phyloP scores from a whole-genome alignment of 1,140 invertebrate genomes.

The Propsilocerus akamusi region DNA sequence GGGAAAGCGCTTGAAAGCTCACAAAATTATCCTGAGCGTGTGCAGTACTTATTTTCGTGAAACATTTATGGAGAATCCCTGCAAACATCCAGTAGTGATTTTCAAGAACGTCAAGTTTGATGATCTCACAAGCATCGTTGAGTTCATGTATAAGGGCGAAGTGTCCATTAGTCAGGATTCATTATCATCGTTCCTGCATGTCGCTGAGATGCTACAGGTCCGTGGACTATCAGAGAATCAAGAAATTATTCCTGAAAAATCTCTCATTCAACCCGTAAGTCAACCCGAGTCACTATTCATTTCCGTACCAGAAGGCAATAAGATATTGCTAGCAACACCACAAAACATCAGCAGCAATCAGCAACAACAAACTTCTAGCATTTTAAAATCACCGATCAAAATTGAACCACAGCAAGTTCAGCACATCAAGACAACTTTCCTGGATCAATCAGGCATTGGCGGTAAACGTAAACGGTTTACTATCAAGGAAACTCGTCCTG shows the following conservation, averaged over 20 bases:
- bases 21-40: slow-evolving; percentile 68
- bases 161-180: slow-evolving; percentile 81
- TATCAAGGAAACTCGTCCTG: neutral
- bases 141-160: slow-evolving; percentile 77
- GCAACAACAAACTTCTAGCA: neutral
- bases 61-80: slow-evolving; percentile 68
- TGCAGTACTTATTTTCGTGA: slow-evolving; percentile 69
- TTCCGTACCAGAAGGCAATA: neutral
- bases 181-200: slow-evolving; percentile 66
- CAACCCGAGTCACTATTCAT: slow-evolving; percentile 18
- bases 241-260: slow-evolving; percentile 22
- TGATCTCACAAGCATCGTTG: slow-evolving; percentile 59
- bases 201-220: slow-evolving; percentile 72
- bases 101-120: slow-evolving; percentile 67
- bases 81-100: slow-evolving; percentile 70
- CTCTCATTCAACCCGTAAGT: slow-evolving; percentile 19
- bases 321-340: neutral
- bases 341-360: slow-evolving; percentile 6
- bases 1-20: slow-evolving; percentile 60
- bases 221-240: slow-evolving; percentile 56
- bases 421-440: neutral
- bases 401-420: neutral
- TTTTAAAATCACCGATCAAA: slow-evolving; percentile 7
- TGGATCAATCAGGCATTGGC: neutral
- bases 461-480: neutral